Percentiles rank a stretch among this genome's conserved stretches.
These are phyloP conservation scores for Lasius platythorax DNA, from an alignment of 2,888 invertebrate species.

Conservation along the genomic window DNA sequence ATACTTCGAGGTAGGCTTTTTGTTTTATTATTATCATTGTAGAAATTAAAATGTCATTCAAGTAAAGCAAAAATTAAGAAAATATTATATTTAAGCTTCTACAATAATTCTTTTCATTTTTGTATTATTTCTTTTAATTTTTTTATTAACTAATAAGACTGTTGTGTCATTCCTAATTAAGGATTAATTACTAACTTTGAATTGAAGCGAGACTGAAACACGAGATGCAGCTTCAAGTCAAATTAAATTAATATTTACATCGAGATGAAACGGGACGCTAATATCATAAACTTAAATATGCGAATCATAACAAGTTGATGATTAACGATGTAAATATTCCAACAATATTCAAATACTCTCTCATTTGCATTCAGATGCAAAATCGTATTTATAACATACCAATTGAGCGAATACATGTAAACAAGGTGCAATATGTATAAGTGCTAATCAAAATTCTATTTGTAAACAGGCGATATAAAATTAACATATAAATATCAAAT, in stretches of 20 bases:
- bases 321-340: neutral
- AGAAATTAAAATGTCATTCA: neutral
- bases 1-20: conserved; percentile 92
- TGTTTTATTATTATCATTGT: neutral
- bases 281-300: neutral
- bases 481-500: conserved; percentile 10
- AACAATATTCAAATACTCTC: conserved; percentile 2
- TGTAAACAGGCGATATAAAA: neutral
- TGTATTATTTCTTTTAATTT: neutral
- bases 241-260: neutral
- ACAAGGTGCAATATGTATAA: neutral
- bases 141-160: neutral
- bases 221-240: neutral
- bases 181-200: conserved; percentile 4
- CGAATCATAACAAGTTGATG: neutral
- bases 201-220: neutral
- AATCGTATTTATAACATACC: neutral
- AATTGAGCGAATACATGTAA: neutral
- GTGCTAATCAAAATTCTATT: neutral
- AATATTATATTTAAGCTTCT: neutral
- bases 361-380: neutral
- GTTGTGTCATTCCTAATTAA: neutral
- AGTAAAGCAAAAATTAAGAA: neutral
- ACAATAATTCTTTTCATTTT: neutral
- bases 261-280: neutral